Conservation (phyloP, 1,140 invertebrate species). For the Saccostrea cuccullata region DNA sequence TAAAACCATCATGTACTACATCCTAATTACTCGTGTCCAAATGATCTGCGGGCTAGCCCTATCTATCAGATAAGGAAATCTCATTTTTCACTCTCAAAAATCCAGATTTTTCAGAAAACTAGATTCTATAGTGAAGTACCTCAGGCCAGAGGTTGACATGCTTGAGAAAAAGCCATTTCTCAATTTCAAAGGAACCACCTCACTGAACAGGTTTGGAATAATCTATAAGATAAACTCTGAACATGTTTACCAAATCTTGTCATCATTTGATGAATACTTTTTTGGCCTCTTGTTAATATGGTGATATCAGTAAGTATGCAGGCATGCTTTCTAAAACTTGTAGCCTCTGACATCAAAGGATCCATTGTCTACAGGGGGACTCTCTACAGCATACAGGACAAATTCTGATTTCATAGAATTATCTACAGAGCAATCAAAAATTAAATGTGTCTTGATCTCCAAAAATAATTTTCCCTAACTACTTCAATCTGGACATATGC, state of each 20-base stretch:
- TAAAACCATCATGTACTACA: slow-evolving; percentile 30
- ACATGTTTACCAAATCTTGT: slow-evolving; percentile 37
- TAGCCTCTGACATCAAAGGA: slow-evolving; percentile 7
- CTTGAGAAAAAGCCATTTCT: slow-evolving; percentile 25
- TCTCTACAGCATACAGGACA: neutral
- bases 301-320: neutral
- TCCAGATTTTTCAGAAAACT: slow-evolving; percentile 14
- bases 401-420: neutral
- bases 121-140: slow-evolving; percentile 16
- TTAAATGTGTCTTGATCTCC: slow-evolving; percentile 4
- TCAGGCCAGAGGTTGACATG: slow-evolving; percentile 10
- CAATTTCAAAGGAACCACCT: slow-evolving; percentile 19
- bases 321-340: neutral
- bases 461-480: neutral
- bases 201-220: slow-evolving; percentile 10
- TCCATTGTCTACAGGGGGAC: neutral
- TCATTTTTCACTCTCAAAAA: slow-evolving; percentile 31
- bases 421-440: neutral
- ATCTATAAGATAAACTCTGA: slow-evolving; percentile 23
- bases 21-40: slow-evolving; percentile 17
- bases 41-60: slow-evolving; percentile 13
- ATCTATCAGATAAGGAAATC: slow-evolving; percentile 34
- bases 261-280: slow-evolving; percentile 32
- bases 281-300: slow-evolving; percentile 21
- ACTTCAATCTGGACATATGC: neutral